A percentile compares a stretch with the other conserved stretches of the same genome.
These are phyloP conservation scores for Drymonia ruficornis DNA, from an alignment of 2,888 invertebrate species.

Conservation along the genomic window DNA sequence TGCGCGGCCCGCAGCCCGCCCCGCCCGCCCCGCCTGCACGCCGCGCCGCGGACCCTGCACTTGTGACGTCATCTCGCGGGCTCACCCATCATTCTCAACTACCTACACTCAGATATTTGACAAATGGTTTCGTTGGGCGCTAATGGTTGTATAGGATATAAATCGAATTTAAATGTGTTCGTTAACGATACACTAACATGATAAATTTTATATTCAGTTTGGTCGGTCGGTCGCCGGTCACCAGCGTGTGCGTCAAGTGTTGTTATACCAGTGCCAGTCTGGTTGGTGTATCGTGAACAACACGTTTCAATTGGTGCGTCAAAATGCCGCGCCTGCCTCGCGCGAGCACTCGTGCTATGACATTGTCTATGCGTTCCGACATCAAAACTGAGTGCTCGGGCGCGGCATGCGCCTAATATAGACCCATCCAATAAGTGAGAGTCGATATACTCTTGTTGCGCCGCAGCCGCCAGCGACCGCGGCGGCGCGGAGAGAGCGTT, in stretches of 20 bases:
- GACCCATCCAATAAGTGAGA: too few relatives aligned
- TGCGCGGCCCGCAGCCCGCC: background rate
- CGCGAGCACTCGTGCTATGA: too few relatives aligned
- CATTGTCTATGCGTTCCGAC: too few relatives aligned
- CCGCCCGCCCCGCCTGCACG: background rate
- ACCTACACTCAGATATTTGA: background rate
- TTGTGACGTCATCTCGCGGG: background rate
- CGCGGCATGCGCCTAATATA: too few relatives aligned
- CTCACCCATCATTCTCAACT: background rate
- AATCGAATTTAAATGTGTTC: background rate
- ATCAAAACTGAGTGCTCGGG: too few relatives aligned
- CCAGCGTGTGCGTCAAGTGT: background rate
- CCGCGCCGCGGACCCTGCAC: background rate
- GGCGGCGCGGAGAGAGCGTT: constrained; percentile 16
- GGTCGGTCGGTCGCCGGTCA: too few relatives aligned
- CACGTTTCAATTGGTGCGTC: constrained; percentile 5
- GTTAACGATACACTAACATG: background rate
- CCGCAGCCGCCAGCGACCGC: constrained; percentile 9
- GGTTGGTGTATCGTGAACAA: constrained; percentile 8
- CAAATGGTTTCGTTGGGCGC: background rate
- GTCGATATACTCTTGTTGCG: constrained; percentile 12
- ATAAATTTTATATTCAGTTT: too few relatives aligned
- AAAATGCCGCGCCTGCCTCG: too few relatives aligned
- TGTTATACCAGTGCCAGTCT: background rate
- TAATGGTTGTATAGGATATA: background rate